Evolutionary conservation across 1,140 invertebrate species (phyloP).

Genomic region (Drosophila lacertosa): DNA sequence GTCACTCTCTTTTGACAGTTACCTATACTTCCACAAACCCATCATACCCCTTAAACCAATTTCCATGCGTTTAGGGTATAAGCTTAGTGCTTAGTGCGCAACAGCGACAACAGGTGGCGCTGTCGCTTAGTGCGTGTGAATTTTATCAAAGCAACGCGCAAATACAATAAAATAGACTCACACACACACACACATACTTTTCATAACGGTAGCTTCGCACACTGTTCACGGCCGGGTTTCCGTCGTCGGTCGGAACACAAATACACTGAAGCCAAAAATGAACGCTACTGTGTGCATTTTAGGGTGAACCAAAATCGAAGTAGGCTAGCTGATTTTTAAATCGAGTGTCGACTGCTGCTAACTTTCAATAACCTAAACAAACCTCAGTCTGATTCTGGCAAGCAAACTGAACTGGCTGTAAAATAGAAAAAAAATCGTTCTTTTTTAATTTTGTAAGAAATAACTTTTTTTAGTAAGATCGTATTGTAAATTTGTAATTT

Average conservation of each 20-base stretch:
- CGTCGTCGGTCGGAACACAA: not conserved
- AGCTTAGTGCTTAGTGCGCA: constrained; percentile 35
- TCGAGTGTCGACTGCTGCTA: not conserved
- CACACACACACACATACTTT: constrained; percentile 2
- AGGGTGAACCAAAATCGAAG: constrained; percentile 41
- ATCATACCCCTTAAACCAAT: too few relatives aligned
- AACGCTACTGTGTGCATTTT: not conserved
- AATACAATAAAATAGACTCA: constrained; percentile 14
- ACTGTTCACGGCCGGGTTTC: constrained; percentile 10
- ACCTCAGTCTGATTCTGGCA: constrained; percentile 14
- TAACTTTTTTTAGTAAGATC: not conserved
- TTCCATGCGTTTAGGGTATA: too few relatives aligned
- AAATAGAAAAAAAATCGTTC: constrained; percentile 17
- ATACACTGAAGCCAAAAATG: not conserved
- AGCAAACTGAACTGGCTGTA: constrained; percentile 5
- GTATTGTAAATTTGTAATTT: too few relatives aligned
- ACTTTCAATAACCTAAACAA: not conserved
- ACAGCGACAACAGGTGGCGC: constrained; percentile 72
- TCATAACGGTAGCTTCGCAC: constrained; percentile 10
- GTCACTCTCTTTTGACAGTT: too few relatives aligned
- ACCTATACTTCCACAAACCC: too few relatives aligned
- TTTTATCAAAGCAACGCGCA: constrained; percentile 42
- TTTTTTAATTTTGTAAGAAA: constrained; percentile 1
- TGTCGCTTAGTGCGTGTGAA: constrained; percentile 46
- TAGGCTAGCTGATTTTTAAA: constrained; percentile 2